Evolutionary conservation across 2,888 invertebrate species (phyloP), one percentile per base, ranked within the genome.

Genomic region (Tenthredo notha): DNA sequence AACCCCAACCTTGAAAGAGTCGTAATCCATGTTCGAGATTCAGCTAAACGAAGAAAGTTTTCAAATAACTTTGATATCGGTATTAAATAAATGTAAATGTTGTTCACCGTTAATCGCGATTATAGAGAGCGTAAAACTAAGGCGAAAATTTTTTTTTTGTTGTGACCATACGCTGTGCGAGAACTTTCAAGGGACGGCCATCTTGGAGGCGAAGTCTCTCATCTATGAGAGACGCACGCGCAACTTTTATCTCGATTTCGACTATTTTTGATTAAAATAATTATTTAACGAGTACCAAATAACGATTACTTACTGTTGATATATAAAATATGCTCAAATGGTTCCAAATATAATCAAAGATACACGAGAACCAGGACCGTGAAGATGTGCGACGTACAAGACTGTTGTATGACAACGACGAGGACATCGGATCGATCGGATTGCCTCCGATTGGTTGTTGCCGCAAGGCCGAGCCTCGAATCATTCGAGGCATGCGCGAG

Each of bases 321-420:
- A 91, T 90, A 54, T 93, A 91, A 89, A 93, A 93, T 89, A 92
- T 90, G 92, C 91, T 93, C 90, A 93, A 92, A 92, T 93, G 93
- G 89, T 92, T 91, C 93, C 93, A 92, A 93, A 93, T 91, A 91
- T 92, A 93, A 91, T 92, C 91, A 91, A 93, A 92, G 90, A 93
- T 88, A 86, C 92, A 92, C 88, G 93, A 92, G 90, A 93, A 92
- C 93, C 93, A 93, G 90, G 93, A 93, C 86, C 93, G 92, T 89
- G 92, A 91, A 84, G 93, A 91, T 89, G 93, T 89, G 91, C 89
- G 91, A 84, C 89, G 92, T 91, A 93, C 88, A 90, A 93, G 89
- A 91, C 89, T 91, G 90, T 91, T 93, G 91, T 93, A 90, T 88
- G 92, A 91, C 90, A 93, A 92, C 91, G 92, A 91, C 90, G 93